These are phyloP conservation scores for Cheilosia scutellata DNA, from an alignment of 2,888 invertebrate genomes.

Conservation along the genomic window DNA sequence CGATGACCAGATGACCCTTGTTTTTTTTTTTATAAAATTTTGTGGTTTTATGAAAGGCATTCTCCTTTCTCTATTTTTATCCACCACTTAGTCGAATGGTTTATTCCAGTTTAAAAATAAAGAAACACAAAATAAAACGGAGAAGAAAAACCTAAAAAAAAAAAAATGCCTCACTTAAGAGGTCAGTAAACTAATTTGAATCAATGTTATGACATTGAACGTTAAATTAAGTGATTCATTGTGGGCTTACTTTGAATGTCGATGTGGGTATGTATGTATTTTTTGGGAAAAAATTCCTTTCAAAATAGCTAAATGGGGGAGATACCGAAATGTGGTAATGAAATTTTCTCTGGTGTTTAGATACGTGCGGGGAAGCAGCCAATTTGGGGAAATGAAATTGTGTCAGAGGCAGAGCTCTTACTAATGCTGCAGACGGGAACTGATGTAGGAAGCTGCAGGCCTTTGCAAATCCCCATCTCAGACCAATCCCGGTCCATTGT, in stretches of 20 bases:
- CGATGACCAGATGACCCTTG: conserved; percentile 69
- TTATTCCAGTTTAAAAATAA: conserved; percentile 20
- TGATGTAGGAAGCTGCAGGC: too few relatives aligned
- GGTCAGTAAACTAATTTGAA: conserved; percentile 71
- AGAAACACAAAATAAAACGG: neutral
- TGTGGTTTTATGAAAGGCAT: conserved; percentile 24
- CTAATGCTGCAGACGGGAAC: too few relatives aligned
- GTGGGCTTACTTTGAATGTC: neutral
- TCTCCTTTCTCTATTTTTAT: conserved; percentile 47
- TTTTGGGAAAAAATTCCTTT: neutral
- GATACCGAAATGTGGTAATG: neutral
- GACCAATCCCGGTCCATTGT: too few relatives aligned
- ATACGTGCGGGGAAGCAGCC: too few relatives aligned
- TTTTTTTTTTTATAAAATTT: conserved; percentile 28
- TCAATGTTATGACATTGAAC: conserved; percentile 67
- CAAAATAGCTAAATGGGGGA: neutral
- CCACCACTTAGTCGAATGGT: conserved; percentile 12
- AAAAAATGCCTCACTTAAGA: conserved; percentile 52
- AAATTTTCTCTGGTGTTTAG: too few relatives aligned
- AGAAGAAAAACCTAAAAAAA: conserved; percentile 13
- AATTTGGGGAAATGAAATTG: too few relatives aligned
- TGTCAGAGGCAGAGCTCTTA: too few relatives aligned
- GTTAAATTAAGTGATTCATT: conserved; percentile 47
- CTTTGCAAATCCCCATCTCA: too few relatives aligned
- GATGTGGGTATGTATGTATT: neutral